Base-by-base conservation (phyloP, 2,797 vertebrate species). In the Harpagifer antarcticus region DNA sequence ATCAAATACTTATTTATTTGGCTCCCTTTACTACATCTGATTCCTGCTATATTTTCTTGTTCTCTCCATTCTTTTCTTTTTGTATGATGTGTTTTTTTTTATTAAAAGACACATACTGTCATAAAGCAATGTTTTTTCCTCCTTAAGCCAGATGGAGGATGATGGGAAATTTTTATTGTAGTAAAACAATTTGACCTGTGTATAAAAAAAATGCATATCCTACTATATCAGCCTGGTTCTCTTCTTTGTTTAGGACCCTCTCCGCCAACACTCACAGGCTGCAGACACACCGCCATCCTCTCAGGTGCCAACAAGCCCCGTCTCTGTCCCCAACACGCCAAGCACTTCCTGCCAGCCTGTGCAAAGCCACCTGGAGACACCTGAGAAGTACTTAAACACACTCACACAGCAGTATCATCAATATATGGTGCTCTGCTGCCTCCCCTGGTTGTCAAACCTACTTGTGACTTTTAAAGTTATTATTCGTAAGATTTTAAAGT, bases 241-340 rank as follows among this genome's bases (percentile, higher is more conserved):
- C 33, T 37, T 33, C 33, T 37, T 37, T 37, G 33, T 37, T 37
- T 37, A 37, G 33, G 33, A 37, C 15, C 64, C 96, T 13, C 91
- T 96, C 0, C 93, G 95, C 78, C 68, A 59, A 4, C 65, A 13
- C 62, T 72, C 95, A 27, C 90, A 95, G 0, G 68, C 94, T 33
- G 92, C 93, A 20, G 93, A 94, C 44, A 91, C 91, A 0, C 91
- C 94, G 5, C 69, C 88, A 1, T 92, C 93, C 55, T 74, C 93
- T 42, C 86, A 93, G 31, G 83, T 87, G 31, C 80, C 92, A 23
- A 79, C 94, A 74, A 71, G 86, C 56, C 71, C 94, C 50, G 61
- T 92, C 37, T 91, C 84, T 88, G 44, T 80, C 50, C 40, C 70
- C 20, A 50, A n/a, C 67, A 79, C 75, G 1, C 78, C 81, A 0